These are phyloP conservation scores for Ophion slaviceki DNA, from an alignment of 2,888 invertebrate genomes.

Conservation along the genomic window DNA sequence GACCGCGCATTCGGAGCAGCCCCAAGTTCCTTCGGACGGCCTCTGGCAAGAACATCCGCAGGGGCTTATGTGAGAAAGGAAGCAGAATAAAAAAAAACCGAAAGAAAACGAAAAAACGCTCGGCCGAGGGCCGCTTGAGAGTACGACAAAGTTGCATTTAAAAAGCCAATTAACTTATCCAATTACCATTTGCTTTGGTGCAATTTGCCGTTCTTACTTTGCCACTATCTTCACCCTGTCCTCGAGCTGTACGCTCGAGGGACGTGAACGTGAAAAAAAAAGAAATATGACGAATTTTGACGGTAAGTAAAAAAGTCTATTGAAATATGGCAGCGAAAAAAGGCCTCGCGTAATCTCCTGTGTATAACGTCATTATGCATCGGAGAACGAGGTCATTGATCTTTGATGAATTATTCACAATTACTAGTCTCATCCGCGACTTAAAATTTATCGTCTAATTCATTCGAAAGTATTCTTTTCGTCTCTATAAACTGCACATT, in stretches of 20 bases:
- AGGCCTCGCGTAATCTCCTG: background rate
- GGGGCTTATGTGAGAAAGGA: slow-evolving; percentile 31
- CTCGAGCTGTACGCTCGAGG: background rate
- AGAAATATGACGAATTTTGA: background rate
- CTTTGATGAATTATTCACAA: slow-evolving; percentile 59
- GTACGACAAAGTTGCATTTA: slow-evolving; percentile 76
- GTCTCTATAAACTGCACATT: slow-evolving; percentile 31
- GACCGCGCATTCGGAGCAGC: slow-evolving; percentile 18
- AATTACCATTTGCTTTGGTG: slow-evolving; percentile 71
- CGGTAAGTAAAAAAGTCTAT: slow-evolving; percentile 5
- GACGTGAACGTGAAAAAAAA: background rate
- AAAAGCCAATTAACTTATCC: slow-evolving; percentile 79
- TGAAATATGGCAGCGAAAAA: slow-evolving; percentile 1
- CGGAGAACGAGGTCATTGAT: slow-evolving; percentile 44
- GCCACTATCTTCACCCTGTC: background rate
- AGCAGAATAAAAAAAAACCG: slow-evolving; percentile 17
- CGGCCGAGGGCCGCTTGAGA: slow-evolving; percentile 67
- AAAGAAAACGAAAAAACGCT: slow-evolving; percentile 14
- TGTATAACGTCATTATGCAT: background rate
- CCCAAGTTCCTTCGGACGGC: slow-evolving; percentile 11
- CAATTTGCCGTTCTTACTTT: slow-evolving; percentile 16
- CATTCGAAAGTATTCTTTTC: slow-evolving; percentile 13
- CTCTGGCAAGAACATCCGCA: slow-evolving; percentile 43
- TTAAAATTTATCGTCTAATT: background rate
- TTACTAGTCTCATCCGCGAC: background rate